Percentiles rank a stretch among this genome's conserved stretches.
Conservation (phyloP, 2,888 invertebrate species). For the Macrophya annulata region DNA sequence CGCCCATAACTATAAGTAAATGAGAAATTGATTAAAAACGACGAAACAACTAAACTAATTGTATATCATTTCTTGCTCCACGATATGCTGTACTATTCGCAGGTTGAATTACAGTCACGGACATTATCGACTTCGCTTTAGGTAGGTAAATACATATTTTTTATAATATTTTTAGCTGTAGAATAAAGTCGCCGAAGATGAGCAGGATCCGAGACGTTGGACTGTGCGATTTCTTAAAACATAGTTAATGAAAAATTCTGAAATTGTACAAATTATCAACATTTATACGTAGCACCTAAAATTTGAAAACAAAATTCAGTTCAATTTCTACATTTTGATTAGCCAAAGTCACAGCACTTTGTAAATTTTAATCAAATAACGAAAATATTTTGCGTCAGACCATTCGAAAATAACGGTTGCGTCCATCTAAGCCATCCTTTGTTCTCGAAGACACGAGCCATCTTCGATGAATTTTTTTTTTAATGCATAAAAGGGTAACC, state of each 20-base stretch:
- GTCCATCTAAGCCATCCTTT: too few relatives aligned
- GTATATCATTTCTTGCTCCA: neutral
- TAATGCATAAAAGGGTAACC: too few relatives aligned
- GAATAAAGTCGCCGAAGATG: neutral
- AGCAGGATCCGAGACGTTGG: neutral
- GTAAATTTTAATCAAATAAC: neutral
- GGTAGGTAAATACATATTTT: neutral
- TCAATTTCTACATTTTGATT: neutral
- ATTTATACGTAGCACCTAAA: neutral
- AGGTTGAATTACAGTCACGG: neutral
- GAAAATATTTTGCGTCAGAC: neutral
- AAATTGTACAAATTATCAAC: neutral
- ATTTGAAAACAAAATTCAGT: neutral
- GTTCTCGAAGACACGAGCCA: too few relatives aligned
- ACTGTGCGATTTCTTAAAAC: neutral
- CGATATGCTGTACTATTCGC: neutral
- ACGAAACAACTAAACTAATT: neutral
- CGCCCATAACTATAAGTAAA: slow-evolving; percentile 61
- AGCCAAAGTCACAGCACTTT: neutral
- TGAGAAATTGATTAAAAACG: neutral
- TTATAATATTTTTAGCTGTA: neutral
- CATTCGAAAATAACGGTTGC: neutral
- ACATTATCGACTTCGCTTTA: neutral
- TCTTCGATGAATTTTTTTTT: too few relatives aligned
- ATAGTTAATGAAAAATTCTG: neutral